A percentile compares a stretch with the other conserved stretches of the same genome.
phyloP scores from a whole-genome alignment of 2,797 vertebrate genomes.

The Chelidonichthys spinosus region DNA sequence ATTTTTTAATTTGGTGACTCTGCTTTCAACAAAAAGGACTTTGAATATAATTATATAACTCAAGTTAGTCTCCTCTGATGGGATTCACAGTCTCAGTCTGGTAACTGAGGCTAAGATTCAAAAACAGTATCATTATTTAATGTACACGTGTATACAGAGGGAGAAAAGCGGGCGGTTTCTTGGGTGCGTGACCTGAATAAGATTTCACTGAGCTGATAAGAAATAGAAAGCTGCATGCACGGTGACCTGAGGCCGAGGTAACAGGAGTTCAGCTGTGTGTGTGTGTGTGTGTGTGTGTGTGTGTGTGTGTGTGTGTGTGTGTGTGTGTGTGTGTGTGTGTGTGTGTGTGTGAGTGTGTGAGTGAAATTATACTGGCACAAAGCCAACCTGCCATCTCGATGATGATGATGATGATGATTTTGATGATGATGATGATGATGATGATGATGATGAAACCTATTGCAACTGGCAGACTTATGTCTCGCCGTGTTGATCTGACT shows the following conservation, averaged over 20 bases:
- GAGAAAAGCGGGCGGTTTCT: neutral
- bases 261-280: slow-evolving; percentile 43
- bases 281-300: too few species aligned
- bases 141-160: neutral
- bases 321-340: slow-evolving; percentile 14
- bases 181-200: slow-evolving; percentile 21
- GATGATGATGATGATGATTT: too few species aligned
- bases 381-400: slow-evolving; percentile 61
- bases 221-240: neutral
- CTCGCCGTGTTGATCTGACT: slow-evolving; percentile 28
- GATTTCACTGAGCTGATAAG: slow-evolving; percentile 2
- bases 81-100: neutral
- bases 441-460: slow-evolving; percentile 76
- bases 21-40: neutral
- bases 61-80: neutral
- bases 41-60: neutral
- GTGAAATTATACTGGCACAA: slow-evolving; percentile 29
- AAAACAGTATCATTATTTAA: slow-evolving; percentile 27
- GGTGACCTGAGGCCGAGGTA: slow-evolving; percentile 32
- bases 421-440: slow-evolving; percentile 18
- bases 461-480: slow-evolving; percentile 62
- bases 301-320: slow-evolving; percentile 8
- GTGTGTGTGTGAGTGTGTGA: neutral
- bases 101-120: slow-evolving; percentile 1
- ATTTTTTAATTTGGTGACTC: neutral